Conservation (phyloP, 2,888 invertebrate genomes). For the Osmoderma eremita region DNA sequence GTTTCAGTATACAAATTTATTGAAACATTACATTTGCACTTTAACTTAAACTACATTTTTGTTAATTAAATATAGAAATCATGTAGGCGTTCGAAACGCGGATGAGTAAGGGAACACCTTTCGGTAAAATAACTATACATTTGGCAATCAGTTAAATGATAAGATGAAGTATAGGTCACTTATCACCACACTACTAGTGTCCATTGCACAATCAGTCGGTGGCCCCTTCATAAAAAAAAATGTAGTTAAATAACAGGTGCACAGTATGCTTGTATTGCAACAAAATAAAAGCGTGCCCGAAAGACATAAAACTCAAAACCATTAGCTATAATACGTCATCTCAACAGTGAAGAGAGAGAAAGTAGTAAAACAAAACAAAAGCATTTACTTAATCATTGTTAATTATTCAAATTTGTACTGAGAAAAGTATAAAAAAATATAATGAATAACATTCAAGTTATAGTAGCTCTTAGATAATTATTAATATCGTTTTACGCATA, state of each 20-base stretch:
- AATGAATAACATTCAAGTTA: constrained; percentile 32
- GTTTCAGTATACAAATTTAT: constrained; percentile 55
- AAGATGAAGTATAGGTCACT: constrained; percentile 42
- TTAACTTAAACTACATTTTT: constrained; percentile 49
- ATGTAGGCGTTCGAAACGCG: constrained; percentile 23
- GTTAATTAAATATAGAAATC: constrained; percentile 44
- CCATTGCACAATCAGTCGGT: constrained; percentile 50
- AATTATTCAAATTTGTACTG: constrained; percentile 22
- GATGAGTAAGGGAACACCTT: constrained; percentile 30
- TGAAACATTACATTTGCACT: constrained; percentile 56
- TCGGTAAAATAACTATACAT: constrained; percentile 48
- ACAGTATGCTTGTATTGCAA: constrained; percentile 33
- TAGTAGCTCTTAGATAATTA: constrained; percentile 16
- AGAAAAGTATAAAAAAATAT: constrained; percentile 25
- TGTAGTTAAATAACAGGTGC: constrained; percentile 30
- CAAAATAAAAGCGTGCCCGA: constrained; percentile 9
- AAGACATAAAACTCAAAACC: constrained; percentile 16
- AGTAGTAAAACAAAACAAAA: constrained; percentile 5
- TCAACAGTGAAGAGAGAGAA: not conserved
- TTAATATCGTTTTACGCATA: constrained; percentile 31
- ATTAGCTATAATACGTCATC: constrained; percentile 13
- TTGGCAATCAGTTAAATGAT: constrained; percentile 49
- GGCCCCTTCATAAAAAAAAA: constrained; percentile 43
- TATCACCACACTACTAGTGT: constrained; percentile 49
- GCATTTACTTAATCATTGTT: not conserved